Evolutionary conservation across 2,797 vertebrate genomes (phyloP), one percentile per base, ranked within the genome.

Genomic region (Chelon auratus): DNA sequence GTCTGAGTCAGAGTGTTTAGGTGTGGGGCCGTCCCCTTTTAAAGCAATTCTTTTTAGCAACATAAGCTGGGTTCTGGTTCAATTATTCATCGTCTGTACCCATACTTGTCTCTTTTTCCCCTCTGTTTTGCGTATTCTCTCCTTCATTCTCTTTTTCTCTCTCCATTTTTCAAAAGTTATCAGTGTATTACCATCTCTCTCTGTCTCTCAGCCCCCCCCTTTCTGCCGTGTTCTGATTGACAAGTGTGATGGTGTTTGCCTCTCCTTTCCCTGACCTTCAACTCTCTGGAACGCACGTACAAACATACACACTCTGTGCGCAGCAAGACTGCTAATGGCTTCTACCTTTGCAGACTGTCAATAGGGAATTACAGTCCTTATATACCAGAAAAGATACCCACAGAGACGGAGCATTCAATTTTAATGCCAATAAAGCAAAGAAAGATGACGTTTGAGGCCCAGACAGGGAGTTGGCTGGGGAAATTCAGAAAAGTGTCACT

Each of bases 221-320:
- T n/a, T n/a, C 48, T 52, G 61, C 63, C 59, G 45, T 60, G 43
- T 58, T 77, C 70, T 85, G 90, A 90, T 84, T 91, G 90, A 92
- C 90, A 89, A 68, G 84, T 80, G 82, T 62, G 85, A 90, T 84
- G 80, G 77, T 79, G 84, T 84, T 89, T 82, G 82, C 84, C 62
- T 93, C 75, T 89, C 88, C 82, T 87, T 85, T 80, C 67, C 80
- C 84, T 85, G 88, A 92, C 90, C 89, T 92, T 93, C 88, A 91
- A 88, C 86, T 91, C 83, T 53, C 57, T n/a, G 59, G 37, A 68
- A 69, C 1, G n/a, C 53, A 50, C 72, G 59, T 79, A 50, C 71
- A 73, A 42, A 88, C 42, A 59, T 50, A 73, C 76, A 78, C 67
- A 75, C 51, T 53, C 37, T 0, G 68, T 51, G 55, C 83, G 77